Conservation (phyloP, 1,140 invertebrate genomes). For the Rhyacophila brunnea region DNA sequence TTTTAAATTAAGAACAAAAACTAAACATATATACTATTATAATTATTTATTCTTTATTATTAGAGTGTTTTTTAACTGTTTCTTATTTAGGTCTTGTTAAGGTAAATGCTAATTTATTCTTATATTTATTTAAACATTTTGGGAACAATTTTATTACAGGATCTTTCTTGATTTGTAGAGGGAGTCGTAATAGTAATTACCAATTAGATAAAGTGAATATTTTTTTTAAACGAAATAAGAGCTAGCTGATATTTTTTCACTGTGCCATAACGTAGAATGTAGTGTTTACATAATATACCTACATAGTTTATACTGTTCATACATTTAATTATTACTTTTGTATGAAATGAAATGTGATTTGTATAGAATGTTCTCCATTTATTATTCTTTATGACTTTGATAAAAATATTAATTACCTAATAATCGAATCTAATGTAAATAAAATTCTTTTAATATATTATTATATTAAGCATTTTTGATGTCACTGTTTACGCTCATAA, state of each 20-base stretch:
- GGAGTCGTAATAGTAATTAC: constrained; percentile 1
- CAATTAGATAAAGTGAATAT: constrained; percentile 5
- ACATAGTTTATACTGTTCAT: background rate
- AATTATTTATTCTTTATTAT: too few species aligned
- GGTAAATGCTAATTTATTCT: background rate
- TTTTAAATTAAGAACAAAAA: background rate
- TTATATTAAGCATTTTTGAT: constrained; percentile 1
- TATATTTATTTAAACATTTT: constrained; percentile 16
- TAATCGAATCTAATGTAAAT: background rate
- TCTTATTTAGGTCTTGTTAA: background rate
- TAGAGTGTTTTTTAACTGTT: background rate
- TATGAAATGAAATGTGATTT: background rate
- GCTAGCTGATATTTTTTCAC: constrained; percentile 27
- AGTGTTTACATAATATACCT: background rate
- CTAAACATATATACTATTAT: too few species aligned
- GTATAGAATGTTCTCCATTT: background rate
- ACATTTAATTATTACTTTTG: constrained; percentile 1
- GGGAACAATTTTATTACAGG: constrained; percentile 22
- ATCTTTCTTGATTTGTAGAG: constrained; percentile 1
- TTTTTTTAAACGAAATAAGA: constrained; percentile 7
- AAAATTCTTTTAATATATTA: background rate
- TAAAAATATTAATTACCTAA: background rate
- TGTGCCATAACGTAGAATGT: constrained; percentile 23
- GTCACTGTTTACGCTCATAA: background rate
- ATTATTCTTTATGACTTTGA: background rate